Evolutionary conservation across 2,113 vertebrate genomes (phyloP), one percentile per base, ranked within the genome.

Genomic region (Calidris pugnax): DNA sequence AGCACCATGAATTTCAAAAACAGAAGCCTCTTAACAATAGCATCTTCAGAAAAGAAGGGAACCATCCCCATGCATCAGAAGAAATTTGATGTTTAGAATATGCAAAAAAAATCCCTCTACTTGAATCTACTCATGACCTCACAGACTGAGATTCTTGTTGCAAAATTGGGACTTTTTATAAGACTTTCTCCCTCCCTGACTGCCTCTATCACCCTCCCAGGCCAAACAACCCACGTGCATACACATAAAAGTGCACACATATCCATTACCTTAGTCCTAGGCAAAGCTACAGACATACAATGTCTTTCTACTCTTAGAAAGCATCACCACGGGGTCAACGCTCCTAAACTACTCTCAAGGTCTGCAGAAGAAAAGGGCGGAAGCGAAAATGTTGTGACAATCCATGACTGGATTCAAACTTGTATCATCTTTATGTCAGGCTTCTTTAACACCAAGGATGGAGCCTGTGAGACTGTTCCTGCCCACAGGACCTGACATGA

Each of bases 181-280:
- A 73, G 11, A 59, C 4, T 27, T 68, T 7, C 12, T 69, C 55
- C 43, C 32, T 53, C 48, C 0, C 1, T 47, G 32, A 63, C 3
- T 50, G 33, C 33, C n/a, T 41, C 59, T 62, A 11, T 23, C 39
- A 30, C 39, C 14, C 18, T 86, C 28, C 47, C 75, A 76, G 35
- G 39, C 30, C 64, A 74, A 85, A 51, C 12, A 55, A 17, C 12
- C 26, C 13, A 2, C 2, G 72, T 57, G 45, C 3, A 47, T 7
- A 21, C 12, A 10, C 0, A 0, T 15, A 6, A 1, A 60, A 62
- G 37, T 17, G 32, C 56, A 55, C 33, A 47, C 15, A 33, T 23
- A 24, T 12, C 14, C 8, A 11, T 14, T 55, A 66, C 39, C 37
- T 56, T 14, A 78, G 69, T 30, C 26, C 66, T 37, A 35, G 23